These are phyloP conservation scores for Folsomia manolachei DNA, from an alignment of 2,888 invertebrate species.

Conservation along the genomic window DNA sequence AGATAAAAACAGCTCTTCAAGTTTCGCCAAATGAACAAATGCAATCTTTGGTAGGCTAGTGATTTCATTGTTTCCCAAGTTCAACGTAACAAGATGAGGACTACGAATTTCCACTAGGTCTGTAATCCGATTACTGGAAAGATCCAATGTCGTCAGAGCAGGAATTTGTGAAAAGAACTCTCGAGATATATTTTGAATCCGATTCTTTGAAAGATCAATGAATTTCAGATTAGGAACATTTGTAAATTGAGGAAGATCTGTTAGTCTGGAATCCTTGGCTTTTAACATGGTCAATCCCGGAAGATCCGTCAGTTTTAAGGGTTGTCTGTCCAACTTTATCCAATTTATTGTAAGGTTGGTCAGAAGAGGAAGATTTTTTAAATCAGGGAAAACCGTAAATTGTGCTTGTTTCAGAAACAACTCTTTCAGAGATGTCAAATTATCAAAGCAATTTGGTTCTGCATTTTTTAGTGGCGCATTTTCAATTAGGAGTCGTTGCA, in stretches of 20 bases:
- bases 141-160: slow-evolving; percentile 21
- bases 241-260: slow-evolving; percentile 31
- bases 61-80: slow-evolving; percentile 26
- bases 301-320: slow-evolving; percentile 28
- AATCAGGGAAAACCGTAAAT: slow-evolving; percentile 33
- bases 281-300: slow-evolving; percentile 31
- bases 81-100: slow-evolving; percentile 4
- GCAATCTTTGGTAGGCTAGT: slow-evolving; percentile 3
- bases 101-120: slow-evolving; percentile 18
- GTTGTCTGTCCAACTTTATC: slow-evolving; percentile 18
- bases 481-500: slow-evolving; percentile 32
- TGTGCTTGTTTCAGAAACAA: slow-evolving; percentile 26
- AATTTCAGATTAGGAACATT: slow-evolving; percentile 23
- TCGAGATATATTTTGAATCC: slow-evolving; percentile 24
- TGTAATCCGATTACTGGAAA: slow-evolving; percentile 14
- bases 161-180: slow-evolving; percentile 2
- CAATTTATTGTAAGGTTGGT: slow-evolving; percentile 17
- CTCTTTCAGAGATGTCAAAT: slow-evolving; percentile 28
- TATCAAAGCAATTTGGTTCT: slow-evolving; percentile 36
- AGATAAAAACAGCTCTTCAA: slow-evolving; percentile 13
- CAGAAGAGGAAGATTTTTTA: slow-evolving; percentile 30
- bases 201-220: slow-evolving; percentile 35
- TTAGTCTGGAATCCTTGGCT: slow-evolving; percentile 26
- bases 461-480: slow-evolving; percentile 33
- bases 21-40: slow-evolving; percentile 25